These are phyloP conservation scores for Parazoanthus atlanticus DNA, from an alignment of 92 coral and sea anemone genomes.

Conservation along the genomic window DNA sequence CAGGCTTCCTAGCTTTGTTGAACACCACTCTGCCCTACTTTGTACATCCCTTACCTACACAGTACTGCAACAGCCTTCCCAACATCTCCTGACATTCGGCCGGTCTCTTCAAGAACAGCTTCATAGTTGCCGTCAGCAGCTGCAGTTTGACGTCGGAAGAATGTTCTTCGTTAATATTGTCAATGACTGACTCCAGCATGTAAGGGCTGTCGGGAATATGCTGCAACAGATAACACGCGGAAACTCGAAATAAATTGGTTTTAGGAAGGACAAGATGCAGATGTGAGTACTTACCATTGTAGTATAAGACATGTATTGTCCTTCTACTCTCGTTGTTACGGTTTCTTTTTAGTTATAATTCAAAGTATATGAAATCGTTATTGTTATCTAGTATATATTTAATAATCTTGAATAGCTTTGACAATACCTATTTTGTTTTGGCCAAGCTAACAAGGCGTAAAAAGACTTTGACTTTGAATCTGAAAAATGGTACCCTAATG, in stretches of 20 bases:
- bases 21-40: not conserved
- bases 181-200: conserved; percentile 82
- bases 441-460: too few relatives aligned
- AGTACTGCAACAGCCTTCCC: conserved; percentile 84
- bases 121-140: conserved; percentile 86
- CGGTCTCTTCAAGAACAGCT: conserved; percentile 95
- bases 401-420: too few relatives aligned
- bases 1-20: not conserved
- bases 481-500: too few relatives aligned
- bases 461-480: too few relatives aligned
- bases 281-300: not conserved
- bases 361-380: too few relatives aligned
- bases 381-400: too few relatives aligned
- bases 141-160: conserved; percentile 88
- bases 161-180: conserved; percentile 77
- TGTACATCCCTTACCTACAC: conserved; percentile 67
- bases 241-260: not conserved
- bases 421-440: too few relatives aligned
- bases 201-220: conserved; percentile 91
- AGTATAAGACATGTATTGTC: not conserved
- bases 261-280: not conserved
- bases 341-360: too few relatives aligned
- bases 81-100: conserved; percentile 94
- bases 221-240: conserved; percentile 33
- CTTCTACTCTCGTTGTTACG: too few relatives aligned